Conservation (phyloP, 2,113 vertebrate genomes). For the Spea multiplicata region DNA sequence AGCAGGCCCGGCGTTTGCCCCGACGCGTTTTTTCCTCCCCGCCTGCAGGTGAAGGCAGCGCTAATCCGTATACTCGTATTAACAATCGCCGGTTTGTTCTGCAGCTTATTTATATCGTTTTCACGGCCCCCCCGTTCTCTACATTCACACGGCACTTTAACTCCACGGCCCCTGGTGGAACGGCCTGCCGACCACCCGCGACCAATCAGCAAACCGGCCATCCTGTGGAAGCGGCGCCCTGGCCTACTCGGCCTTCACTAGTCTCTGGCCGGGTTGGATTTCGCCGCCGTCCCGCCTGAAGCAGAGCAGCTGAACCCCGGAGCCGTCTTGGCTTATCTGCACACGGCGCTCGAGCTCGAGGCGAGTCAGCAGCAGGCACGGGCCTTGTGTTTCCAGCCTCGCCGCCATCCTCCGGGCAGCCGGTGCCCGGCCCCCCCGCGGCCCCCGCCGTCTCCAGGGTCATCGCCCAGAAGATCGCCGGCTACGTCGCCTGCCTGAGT, state of each 20-base stretch:
- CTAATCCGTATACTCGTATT: no score
- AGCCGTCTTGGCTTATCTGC: neutral
- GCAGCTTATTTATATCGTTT: constrained; percentile 17
- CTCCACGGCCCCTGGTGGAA: neutral
- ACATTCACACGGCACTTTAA: no score
- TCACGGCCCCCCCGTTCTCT: constrained; percentile 7
- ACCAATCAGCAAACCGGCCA: neutral
- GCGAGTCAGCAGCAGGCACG: neutral
- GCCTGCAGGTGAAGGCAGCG: no score
- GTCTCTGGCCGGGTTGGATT: constrained; percentile 11
- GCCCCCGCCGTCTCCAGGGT: neutral
- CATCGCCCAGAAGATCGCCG: constrained; percentile 18
- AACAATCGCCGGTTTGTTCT: neutral
- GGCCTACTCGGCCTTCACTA: neutral
- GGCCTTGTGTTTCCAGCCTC: constrained; percentile 14
- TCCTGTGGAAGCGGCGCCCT: constrained; percentile 5
- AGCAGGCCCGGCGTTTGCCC: no score
- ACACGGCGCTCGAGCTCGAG: neutral
- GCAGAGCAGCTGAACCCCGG: constrained; percentile 8
- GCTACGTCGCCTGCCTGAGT: constrained; percentile 5
- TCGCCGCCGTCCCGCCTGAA: neutral
- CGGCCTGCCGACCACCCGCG: neutral
- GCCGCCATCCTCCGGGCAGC: neutral
- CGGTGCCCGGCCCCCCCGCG: neutral
- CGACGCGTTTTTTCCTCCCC: no score